Evolutionary conservation across 1,140 invertebrate species (phyloP), one percentile per base, ranked within the genome.

Genomic region (Drosophila azteca): DNA sequence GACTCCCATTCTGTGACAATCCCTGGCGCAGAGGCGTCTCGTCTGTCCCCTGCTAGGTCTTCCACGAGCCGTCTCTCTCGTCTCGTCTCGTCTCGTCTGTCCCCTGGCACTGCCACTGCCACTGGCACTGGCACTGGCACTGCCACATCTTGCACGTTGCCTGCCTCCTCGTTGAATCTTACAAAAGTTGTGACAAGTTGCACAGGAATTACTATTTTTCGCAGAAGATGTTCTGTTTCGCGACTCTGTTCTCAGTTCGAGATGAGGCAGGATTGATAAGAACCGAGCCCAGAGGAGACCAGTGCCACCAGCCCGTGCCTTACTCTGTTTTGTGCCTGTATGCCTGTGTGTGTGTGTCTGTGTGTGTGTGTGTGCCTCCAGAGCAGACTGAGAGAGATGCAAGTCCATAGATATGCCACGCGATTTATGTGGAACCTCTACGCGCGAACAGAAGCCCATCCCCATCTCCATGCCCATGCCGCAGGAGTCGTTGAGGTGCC

Each of bases 121-220:
- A 20, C 17, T 20, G 17, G 0, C 17, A 20, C 31, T n/a, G n/a
- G n/a, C n/a, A n/a, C 0, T 20, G 17, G 17, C 17, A 20, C 17
- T 20, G 17, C 17, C 17, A 20, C 31, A 31, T 31, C 31, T 31
- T 31, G 8, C 35, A 39, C 35, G 35, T 5, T 39, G 35, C 35
- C 22, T 39, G 35, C 35, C 22, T 62, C 58, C 58, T 62, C 31
- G 39, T 69, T 58, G 66, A 80, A 62, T 64, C 67, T 77, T 79
- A 88, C 83, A 79, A 79, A 87, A 87, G 35, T 39, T 88, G 84
- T 87, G 83, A 87, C 83, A 87, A 88, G 83, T 88, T 89, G 79
- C 79, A 72, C 71, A 88, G 35, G 35, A 39, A 39, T 39, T 39
- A 88, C 83, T 88, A 83, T 88, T 88, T 88, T 88, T 88, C 83